A percentile compares a stretch with the other conserved stretches of the same genome.
phyloP scores from a whole-genome alignment of 2,888 invertebrate genomes.

The Rhopalosiphum nymphaeae region DNA sequence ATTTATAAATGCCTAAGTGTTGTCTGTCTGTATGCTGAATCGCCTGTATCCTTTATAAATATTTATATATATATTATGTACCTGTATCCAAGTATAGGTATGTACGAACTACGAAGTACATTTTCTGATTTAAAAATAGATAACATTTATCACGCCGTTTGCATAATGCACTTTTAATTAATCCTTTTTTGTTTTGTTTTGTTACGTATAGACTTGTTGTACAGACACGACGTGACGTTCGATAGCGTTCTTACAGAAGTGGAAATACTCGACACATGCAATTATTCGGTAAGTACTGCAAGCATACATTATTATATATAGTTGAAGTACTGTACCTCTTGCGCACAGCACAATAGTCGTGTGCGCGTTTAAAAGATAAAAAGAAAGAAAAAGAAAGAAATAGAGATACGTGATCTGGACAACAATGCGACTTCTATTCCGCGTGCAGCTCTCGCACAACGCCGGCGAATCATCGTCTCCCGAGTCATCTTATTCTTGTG shows the following conservation, averaged over 20 bases:
- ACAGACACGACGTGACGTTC: constrained; percentile 81
- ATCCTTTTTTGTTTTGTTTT: constrained; percentile 71
- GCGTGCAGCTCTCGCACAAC: constrained; percentile 33
- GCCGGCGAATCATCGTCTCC: constrained; percentile 43
- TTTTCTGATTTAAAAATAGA: constrained; percentile 56
- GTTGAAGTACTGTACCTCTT: not conserved
- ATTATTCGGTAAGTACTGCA: constrained; percentile 75
- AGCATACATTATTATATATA: constrained; percentile 26
- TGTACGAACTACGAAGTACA: not conserved
- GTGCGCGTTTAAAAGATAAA: constrained; percentile 38
- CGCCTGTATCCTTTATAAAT: not conserved
- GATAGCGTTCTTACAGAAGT: constrained; percentile 81
- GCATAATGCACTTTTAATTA: constrained; percentile 67
- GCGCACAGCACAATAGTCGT: constrained; percentile 14
- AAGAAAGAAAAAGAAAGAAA: constrained; percentile 10
- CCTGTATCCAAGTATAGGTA: not conserved
- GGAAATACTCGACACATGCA: constrained; percentile 85
- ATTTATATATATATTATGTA: not conserved
- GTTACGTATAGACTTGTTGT: constrained; percentile 78
- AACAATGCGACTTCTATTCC: constrained; percentile 44
- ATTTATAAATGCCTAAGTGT: constrained; percentile 10
- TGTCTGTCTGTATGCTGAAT: not conserved
- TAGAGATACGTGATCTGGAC: constrained; percentile 59
- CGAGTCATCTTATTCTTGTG: constrained; percentile 48
- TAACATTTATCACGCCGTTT: constrained; percentile 58